phyloP scores from a whole-genome alignment of 2,888 invertebrate genomes.

The Calliphora vomitoria region DNA sequence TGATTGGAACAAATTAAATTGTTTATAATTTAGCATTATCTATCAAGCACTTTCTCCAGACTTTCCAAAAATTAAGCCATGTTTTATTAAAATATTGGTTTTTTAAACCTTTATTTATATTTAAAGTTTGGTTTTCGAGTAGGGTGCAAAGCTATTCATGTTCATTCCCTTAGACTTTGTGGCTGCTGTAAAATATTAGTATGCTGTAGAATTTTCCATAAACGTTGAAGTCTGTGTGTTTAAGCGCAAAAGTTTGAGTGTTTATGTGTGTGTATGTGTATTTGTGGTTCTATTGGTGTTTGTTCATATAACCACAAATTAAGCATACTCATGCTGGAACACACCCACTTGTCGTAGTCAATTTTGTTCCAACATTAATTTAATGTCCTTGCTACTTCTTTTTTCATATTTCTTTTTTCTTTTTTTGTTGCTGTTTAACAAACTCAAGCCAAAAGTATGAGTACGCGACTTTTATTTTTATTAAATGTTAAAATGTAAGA shows the following conservation, averaged over 20 bases:
- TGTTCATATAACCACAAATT: conserved; percentile 62
- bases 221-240: neutral
- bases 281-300: conserved; percentile 11
- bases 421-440: neutral
- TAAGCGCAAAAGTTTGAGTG: neutral
- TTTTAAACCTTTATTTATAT: no score
- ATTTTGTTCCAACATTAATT: conserved; percentile 50
- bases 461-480: conserved; percentile 10
- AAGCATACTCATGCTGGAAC: conserved; percentile 35
- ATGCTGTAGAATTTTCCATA: neutral
- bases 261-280: neutral
- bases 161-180: no score
- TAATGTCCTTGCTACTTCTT: conserved; percentile 26
- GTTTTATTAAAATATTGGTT: no score
- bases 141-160: no score
- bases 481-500: neutral
- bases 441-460: conserved; percentile 8
- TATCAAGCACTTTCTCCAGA: no score
- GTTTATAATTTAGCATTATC: no score
- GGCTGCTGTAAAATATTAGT: neutral
- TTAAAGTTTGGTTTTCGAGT: no score
- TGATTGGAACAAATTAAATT: no score
- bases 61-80: no score
- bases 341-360: conserved; percentile 59
- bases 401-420: neutral